Conservation (phyloP, 2,797 vertebrate genomes). For the Champsocephalus esox region DNA sequence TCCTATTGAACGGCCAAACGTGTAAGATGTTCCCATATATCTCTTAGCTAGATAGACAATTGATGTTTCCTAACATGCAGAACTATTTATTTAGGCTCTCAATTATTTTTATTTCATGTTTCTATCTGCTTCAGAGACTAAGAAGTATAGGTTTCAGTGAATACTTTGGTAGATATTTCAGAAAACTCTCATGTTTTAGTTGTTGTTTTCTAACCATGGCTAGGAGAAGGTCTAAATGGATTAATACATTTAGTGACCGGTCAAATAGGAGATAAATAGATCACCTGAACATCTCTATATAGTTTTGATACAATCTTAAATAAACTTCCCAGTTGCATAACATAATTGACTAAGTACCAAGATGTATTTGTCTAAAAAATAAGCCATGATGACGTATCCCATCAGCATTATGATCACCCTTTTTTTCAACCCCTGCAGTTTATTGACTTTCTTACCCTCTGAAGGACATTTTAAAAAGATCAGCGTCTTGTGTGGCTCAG, state of each 20-base stretch:
- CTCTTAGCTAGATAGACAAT: background rate
- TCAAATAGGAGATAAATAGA: background rate
- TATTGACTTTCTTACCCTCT: background rate
- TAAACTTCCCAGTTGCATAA: background rate
- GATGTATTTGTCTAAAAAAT: too few species aligned
- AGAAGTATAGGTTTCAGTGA: too few species aligned
- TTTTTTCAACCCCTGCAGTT: background rate
- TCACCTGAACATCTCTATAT: background rate
- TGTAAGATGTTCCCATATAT: background rate
- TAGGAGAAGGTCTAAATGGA: too few species aligned
- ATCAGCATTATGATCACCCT: background rate
- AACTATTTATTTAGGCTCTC: background rate
- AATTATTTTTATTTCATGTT: too few species aligned
- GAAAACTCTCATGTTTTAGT: too few species aligned
- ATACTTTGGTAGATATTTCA: too few species aligned
- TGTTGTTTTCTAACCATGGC: too few species aligned
- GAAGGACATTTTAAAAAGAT: slow-evolving; percentile 7
- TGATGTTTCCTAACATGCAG: background rate
- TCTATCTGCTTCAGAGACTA: too few species aligned
- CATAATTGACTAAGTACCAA: too few species aligned
- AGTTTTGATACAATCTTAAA: background rate
- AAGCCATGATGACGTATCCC: background rate
- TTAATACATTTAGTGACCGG: too few species aligned
- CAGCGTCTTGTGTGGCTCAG: background rate
- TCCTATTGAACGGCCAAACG: slow-evolving; percentile 1